phyloP scores from a whole-genome alignment of 2,888 invertebrate genomes.

The Formica aserva region DNA sequence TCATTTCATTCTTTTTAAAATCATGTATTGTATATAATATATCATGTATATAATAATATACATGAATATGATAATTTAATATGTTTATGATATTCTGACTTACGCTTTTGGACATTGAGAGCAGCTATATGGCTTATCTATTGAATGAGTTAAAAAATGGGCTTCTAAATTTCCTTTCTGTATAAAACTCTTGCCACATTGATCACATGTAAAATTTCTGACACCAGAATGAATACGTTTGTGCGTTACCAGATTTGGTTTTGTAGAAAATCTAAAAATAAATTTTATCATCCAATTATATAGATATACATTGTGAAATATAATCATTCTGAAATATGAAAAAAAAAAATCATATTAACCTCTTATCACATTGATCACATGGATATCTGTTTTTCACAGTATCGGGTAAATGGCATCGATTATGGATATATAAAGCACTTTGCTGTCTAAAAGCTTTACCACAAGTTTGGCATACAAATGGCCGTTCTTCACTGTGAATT shows the following conservation, averaged over 20 bases:
- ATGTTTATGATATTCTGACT: conserved; percentile 58
- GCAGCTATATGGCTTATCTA: conserved; percentile 86
- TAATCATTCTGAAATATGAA: conserved; percentile 10
- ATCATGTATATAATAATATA: background rate
- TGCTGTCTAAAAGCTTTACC: conserved; percentile 88
- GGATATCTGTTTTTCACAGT: conserved; percentile 87
- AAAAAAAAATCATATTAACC: conserved; percentile 70
- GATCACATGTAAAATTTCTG: conserved; percentile 87
- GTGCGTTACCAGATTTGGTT: conserved; percentile 88
- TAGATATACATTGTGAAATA: conserved; percentile 7
- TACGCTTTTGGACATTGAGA: conserved; percentile 86
- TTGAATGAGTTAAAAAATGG: conserved; percentile 87
- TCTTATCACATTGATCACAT: conserved; percentile 88
- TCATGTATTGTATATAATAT: background rate
- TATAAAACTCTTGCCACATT: conserved; percentile 88
- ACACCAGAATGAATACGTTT: conserved; percentile 87
- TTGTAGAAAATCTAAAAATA: conserved; percentile 86
- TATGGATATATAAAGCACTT: conserved; percentile 87
- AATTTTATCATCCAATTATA: conserved; percentile 24
- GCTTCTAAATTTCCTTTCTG: conserved; percentile 88
- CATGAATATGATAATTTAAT: background rate
- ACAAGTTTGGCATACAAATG: conserved; percentile 87
- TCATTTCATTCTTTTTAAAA: background rate
- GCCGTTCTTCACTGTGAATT: conserved; percentile 87
- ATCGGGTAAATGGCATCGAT: conserved; percentile 87